Evolutionary conservation across 2,797 vertebrate species (phyloP).

Genomic region (Pagetopsis macropterus): DNA sequence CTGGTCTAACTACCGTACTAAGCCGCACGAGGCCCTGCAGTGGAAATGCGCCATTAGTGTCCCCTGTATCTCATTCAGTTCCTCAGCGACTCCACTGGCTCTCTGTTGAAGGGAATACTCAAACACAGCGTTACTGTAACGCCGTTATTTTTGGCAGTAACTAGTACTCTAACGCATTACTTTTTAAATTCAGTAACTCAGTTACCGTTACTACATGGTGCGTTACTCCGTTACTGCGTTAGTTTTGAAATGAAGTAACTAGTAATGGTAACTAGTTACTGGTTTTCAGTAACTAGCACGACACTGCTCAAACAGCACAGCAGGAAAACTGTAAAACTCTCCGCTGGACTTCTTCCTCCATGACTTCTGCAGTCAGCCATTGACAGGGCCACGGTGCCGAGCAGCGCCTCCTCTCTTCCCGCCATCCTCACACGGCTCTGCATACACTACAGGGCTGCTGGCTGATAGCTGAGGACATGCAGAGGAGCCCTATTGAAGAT

Average conservation of each 20-base stretch:
- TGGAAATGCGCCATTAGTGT: slow-evolving; percentile 5
- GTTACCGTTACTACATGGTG: too few species aligned
- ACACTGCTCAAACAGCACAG: slow-evolving; percentile 33
- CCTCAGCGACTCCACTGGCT: slow-evolving; percentile 30
- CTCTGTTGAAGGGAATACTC: slow-evolving; percentile 13
- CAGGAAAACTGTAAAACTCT: slow-evolving; percentile 46
- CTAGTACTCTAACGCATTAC: too few species aligned
- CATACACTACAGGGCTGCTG: slow-evolving; percentile 4
- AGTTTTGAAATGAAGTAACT: too few species aligned
- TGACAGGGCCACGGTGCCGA: slow-evolving; percentile 31
- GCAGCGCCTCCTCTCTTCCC: slow-evolving; percentile 9
- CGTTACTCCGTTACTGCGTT: too few species aligned
- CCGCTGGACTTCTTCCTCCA: slow-evolving; percentile 43
- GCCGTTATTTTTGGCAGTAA: too few species aligned
- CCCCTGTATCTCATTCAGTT: slow-evolving; percentile 38
- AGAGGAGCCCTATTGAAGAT: slow-evolving; percentile 48
- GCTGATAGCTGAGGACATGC: slow-evolving; percentile 36
- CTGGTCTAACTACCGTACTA: too few species aligned
- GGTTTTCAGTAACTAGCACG: too few species aligned
- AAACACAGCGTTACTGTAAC: too few species aligned
- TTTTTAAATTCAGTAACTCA: too few species aligned
- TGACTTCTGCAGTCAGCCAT: slow-evolving; percentile 52
- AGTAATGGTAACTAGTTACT: too few species aligned
- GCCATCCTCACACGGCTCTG: too few species aligned
- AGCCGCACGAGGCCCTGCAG: too few species aligned